Evolutionary conservation across 2,888 invertebrate genomes (phyloP).

Genomic region (Horisme vitalbata): DNA sequence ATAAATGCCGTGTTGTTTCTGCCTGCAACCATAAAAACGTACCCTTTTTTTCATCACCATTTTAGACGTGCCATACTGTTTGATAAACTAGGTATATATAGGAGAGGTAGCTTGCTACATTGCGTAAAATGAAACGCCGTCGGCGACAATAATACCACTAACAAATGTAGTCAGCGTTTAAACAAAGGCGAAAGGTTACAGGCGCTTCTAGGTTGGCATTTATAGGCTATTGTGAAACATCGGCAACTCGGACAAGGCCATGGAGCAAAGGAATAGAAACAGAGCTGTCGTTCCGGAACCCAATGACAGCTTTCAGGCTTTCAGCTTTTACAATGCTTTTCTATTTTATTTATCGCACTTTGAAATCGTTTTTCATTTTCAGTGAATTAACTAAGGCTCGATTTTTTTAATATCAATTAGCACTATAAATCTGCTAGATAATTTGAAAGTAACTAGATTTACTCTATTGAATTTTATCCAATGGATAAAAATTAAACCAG

Average conservation of each 20-base stretch:
- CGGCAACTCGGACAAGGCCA: constrained; percentile 63
- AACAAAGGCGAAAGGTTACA: constrained; percentile 62
- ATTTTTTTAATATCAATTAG: too few relatives aligned
- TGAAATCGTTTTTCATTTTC: constrained; percentile 9
- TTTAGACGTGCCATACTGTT: too few relatives aligned
- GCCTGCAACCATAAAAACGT: too few relatives aligned
- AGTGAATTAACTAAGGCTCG: too few relatives aligned
- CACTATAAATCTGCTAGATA: too few relatives aligned
- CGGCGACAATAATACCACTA: background rate
- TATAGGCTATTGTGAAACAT: constrained; percentile 35
- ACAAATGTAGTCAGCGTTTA: constrained; percentile 14
- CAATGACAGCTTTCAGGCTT: constrained; percentile 47
- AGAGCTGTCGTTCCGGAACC: constrained; percentile 53
- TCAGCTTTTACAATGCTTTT: constrained; percentile 31
- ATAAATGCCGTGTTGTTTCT: too few relatives aligned
- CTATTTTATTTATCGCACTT: constrained; percentile 5
- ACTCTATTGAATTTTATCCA: too few relatives aligned
- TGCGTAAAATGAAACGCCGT: background rate
- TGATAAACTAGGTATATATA: too few relatives aligned
- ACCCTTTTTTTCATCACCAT: too few relatives aligned
- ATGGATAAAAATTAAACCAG: too few relatives aligned
- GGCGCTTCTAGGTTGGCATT: constrained; percentile 37
- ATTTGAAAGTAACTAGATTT: too few relatives aligned
- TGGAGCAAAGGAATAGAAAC: constrained; percentile 31
- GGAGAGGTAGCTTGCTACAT: too few relatives aligned